phyloP scores from a whole-genome alignment of 2,113 vertebrate species.

The Rattus rattus region DNA sequence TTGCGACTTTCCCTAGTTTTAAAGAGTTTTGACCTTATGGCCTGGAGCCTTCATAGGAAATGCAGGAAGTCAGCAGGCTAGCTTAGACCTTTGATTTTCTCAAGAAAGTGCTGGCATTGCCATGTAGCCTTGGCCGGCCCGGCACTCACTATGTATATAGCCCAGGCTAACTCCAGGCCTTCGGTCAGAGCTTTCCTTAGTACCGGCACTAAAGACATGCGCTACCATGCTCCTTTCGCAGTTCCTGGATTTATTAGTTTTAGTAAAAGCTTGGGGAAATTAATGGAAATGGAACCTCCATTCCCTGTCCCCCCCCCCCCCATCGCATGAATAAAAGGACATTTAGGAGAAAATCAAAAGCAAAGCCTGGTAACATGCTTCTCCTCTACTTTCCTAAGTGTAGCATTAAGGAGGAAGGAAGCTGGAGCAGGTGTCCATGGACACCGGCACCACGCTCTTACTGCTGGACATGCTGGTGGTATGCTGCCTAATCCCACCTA shows the following conservation, averaged over 20 bases:
- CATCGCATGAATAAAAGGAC: not conserved
- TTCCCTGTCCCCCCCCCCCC: too few species aligned
- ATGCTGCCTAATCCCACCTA: not conserved
- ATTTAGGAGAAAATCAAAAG: not conserved
- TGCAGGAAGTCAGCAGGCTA: not conserved
- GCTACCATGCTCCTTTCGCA: not conserved
- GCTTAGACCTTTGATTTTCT: not conserved
- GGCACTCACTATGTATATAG: not conserved
- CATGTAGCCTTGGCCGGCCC: not conserved
- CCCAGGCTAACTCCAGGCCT: not conserved
- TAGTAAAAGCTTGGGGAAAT: conserved; percentile 4
- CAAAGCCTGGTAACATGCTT: not conserved
- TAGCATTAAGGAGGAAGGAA: not conserved
- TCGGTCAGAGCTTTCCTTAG: too few species aligned
- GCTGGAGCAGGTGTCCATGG: not conserved
- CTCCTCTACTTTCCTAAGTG: not conserved
- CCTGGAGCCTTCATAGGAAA: not conserved
- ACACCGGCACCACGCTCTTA: not conserved
- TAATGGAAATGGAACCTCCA: not conserved
- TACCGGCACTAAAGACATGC: not conserved
- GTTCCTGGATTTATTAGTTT: not conserved
- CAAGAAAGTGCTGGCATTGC: conserved; percentile 7
- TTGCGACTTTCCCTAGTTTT: not conserved
- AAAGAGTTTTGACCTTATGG: not conserved
- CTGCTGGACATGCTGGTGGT: fast-evolving